phyloP scores from a whole-genome alignment of 2,797 vertebrate species.

The Sebastes vulpes region DNA sequence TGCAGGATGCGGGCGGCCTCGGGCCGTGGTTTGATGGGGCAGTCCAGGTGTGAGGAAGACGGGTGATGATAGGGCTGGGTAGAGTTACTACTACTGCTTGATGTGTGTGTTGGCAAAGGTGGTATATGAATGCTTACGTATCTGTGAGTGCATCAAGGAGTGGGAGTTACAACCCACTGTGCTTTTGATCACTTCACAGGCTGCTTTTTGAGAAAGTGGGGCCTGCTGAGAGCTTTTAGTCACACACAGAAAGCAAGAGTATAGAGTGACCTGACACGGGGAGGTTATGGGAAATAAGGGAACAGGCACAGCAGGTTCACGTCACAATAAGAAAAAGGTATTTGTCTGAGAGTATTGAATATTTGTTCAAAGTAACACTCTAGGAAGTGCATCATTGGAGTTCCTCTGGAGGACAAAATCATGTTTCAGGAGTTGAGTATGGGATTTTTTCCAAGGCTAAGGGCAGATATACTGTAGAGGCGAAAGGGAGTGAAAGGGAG shows the following conservation, averaged over 20 bases:
- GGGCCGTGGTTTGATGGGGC: conserved; percentile 35
- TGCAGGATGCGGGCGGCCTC: conserved; percentile 21
- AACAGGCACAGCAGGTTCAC: not conserved
- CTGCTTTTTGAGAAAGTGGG: conserved; percentile 14
- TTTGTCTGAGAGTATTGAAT: not conserved
- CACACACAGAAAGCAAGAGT: conserved; percentile 15
- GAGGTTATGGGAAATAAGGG: not conserved
- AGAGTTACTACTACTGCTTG: conserved; percentile 24
- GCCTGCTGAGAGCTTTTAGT: conserved; percentile 55
- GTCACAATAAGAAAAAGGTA: not conserved
- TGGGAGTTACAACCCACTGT: conserved; percentile 35
- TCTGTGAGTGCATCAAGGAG: conserved; percentile 35
- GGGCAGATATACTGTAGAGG: conserved; percentile 25
- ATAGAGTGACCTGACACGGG: conserved; percentile 11
- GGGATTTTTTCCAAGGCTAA: conserved; percentile 13
- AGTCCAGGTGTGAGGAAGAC: conserved; percentile 60
- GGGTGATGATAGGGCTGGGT: conserved; percentile 8
- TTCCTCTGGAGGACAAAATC: conserved; percentile 1
- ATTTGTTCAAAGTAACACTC: not conserved
- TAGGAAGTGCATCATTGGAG: not conserved
- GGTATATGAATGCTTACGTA: conserved; percentile 12
- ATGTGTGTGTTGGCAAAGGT: conserved; percentile 12
- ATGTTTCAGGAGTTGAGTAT: conserved; percentile 1
- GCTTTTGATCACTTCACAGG: conserved; percentile 66
- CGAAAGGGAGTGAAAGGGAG: conserved; percentile 44